Evolutionary conservation across 2,113 vertebrate genomes (phyloP), one percentile per base, ranked within the genome.

Genomic region (Acanthisitta chloris): DNA sequence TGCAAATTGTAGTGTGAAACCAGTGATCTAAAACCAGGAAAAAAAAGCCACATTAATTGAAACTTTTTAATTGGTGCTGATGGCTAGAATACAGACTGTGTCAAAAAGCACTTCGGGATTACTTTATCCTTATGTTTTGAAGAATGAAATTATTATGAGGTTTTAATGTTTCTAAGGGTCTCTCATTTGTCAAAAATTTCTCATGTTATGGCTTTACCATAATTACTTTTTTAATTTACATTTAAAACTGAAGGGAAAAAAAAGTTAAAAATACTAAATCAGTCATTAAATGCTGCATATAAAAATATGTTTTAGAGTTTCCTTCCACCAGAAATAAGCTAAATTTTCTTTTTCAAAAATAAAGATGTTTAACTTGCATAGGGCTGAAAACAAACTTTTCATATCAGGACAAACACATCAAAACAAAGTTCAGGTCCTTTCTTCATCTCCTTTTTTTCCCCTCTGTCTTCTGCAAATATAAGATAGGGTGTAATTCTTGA

Each of bases 1-100:
- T 26, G 99, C 98, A 97, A 99, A 99, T 21, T 83, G 98, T 92
- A 99, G 93, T 23, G 99, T 99, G 81, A 99, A 99, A 40, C 99
- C 99, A 31, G 99, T 99, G 61, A 92, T 98, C 99, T 99, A 95
- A 94, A 96, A 82, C 6, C 42, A 91, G 20, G 58, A 82, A 52
- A 76, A 73, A n/a, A 31, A 65, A 45, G 14, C 23, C 52, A n/a
- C 6, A 12, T 59, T 73, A 48, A 18, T 67, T 72, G 21, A 5
- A 14, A 12, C 18, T n/a, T 61, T 36, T 73, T 4, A 70, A 54
- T 42, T 36, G 9, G 4, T 64, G 17, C 13, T 7, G 38, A 80
- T 40, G 2, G 34, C 17, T 67, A 46, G 9, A 62, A 59, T 12
- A 76, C 3, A 3, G 14, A 29, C 26, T 29, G 16, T n/a, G 17